Base-by-base conservation (phyloP, 2,888 invertebrate genomes). In the Hirtodrosophila cameraria region DNA sequence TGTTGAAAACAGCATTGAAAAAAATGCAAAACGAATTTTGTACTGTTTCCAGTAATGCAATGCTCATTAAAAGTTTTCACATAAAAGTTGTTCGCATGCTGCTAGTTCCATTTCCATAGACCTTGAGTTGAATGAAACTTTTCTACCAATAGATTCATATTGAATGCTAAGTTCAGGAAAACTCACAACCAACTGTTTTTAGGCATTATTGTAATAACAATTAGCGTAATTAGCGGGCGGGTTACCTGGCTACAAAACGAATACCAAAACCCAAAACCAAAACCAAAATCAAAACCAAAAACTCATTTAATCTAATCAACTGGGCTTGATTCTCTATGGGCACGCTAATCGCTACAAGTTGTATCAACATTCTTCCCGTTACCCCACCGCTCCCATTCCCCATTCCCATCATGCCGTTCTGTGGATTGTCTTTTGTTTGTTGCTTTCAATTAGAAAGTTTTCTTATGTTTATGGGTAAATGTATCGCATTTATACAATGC, bases 51-150 rank as follows among this genome's bases (percentile, higher is more conserved):
- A n/a, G 59, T 54, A n/a, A n/a, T 53, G 45, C 73, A 76, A 64
- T 66, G 60, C 86, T 85, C 79, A 82, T 80, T 85, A 78, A 82
- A 80, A 85, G 79, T 85, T 80, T 78, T 68, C 46, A 12, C 57
- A 68, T 75, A 54, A 72, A 72, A 66, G 53, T 81, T 76, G 35
- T 42, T 53, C 39, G 49, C 45, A 48, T 46, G 59, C 46, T 52
- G 62, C 36, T 23, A 13, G 18, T 50, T 41, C 16, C 28, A 13
- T 13, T 50, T 41, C 16, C n/a, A 64, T 38, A 4, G 73, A 43
- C 41, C 52, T 66, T 53, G 13, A 25, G 20, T 45, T 7, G 13
- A 20, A 3, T 48, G 11, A 66, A 60, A 49, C 23, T 54, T n/a
- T 64, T 7, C 8, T 15, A 5, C 16, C 30, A 42, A 60, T 48